Evolutionary conservation across 2,113 vertebrate species (phyloP).

Genomic region (Phalacrocorax brasilianus): DNA sequence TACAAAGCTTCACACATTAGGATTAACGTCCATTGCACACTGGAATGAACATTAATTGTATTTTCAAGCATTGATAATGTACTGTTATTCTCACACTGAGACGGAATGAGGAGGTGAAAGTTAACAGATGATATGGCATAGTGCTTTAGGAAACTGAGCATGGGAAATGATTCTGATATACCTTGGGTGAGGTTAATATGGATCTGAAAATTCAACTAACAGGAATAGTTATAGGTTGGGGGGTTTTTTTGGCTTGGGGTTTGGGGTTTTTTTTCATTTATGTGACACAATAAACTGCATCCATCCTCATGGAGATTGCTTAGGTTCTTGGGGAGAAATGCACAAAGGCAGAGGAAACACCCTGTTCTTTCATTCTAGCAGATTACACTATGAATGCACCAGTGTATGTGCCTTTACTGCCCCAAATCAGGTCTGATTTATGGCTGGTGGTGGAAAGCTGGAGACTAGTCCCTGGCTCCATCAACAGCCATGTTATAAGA

Average conservation of each 20-base stretch:
- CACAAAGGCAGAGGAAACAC: not conserved
- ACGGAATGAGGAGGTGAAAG: not conserved
- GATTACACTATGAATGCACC: not conserved
- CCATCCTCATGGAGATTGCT: not conserved
- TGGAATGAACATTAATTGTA: not conserved
- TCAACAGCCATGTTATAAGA: not conserved
- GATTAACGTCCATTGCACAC: not conserved
- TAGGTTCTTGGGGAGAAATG: not conserved
- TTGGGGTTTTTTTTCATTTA: not conserved
- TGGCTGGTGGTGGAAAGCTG: not conserved
- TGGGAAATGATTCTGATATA: not conserved
- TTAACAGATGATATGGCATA: not conserved
- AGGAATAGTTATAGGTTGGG: not conserved
- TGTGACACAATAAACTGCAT: not conserved
- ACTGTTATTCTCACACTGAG: not conserved
- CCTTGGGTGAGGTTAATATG: not conserved
- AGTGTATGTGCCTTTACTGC: not conserved
- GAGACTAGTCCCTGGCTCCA: not conserved
- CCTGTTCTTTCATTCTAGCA: not conserved
- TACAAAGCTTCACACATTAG: not conserved
- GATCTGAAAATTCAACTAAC: not conserved
- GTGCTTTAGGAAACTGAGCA: not conserved
- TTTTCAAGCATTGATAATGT: not conserved
- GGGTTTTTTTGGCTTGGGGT: too few relatives aligned
- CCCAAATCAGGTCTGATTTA: not conserved